Conservation (phyloP, 2,113 vertebrate species). For the Ornithorhynchus anatinus region DNA sequence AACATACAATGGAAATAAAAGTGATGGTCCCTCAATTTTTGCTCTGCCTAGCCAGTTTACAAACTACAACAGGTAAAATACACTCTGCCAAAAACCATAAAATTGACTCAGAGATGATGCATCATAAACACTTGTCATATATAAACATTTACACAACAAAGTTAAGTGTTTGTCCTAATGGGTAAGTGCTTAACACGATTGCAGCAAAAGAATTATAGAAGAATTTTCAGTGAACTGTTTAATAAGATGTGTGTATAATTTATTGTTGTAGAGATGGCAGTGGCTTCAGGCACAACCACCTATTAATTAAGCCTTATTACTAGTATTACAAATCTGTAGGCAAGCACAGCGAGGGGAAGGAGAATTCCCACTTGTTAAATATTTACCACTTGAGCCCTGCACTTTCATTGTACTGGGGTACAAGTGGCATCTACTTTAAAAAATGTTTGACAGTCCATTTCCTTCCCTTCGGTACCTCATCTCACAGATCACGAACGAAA, state of each 20-base stretch:
- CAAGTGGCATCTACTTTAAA: background rate
- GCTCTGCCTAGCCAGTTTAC: no score
- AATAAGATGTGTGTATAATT: background rate
- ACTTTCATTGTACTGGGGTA: background rate
- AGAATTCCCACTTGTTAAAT: background rate
- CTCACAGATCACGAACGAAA: conserved; percentile 21
- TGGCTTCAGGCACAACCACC: background rate
- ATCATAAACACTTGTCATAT: no score
- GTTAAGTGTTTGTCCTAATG: background rate
- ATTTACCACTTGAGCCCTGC: background rate
- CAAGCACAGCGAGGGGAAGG: background rate
- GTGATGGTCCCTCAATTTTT: no score
- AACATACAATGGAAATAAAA: no score
- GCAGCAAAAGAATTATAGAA: background rate
- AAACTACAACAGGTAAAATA: no score
- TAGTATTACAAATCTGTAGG: conserved; percentile 7
- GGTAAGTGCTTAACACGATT: background rate
- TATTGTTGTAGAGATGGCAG: conserved; percentile 4
- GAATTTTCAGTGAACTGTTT: background rate
- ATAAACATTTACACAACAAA: no score
- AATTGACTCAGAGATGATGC: background rate
- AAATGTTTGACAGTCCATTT: background rate
- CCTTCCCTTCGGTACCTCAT: background rate
- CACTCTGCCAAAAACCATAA: background rate
- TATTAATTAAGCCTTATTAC: conserved; percentile 28